Evolutionary conservation across 2,113 vertebrate genomes (phyloP).

Genomic region (Aviceda subcristata): DNA sequence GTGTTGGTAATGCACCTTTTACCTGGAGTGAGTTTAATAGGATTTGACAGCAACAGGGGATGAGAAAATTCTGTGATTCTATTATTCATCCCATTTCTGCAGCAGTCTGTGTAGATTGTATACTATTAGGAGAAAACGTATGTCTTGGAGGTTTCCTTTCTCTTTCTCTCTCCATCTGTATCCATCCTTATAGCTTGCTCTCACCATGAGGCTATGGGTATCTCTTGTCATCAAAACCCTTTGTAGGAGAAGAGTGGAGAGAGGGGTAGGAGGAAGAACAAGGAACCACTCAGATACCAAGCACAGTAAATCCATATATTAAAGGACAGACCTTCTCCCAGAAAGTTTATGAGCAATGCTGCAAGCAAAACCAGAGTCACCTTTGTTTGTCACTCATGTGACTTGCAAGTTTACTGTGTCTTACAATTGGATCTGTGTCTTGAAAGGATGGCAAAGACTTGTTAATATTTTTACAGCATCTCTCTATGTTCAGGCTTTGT

Average conservation of each 20-base stretch:
- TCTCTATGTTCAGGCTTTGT: neutral
- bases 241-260: neutral
- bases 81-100: slow-evolving; percentile 42
- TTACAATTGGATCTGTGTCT: neutral
- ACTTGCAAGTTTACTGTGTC: neutral
- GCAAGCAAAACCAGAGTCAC: neutral
- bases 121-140: neutral
- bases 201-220: neutral
- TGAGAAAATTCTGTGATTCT: slow-evolving; percentile 55
- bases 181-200: neutral
- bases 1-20: slow-evolving; percentile 36
- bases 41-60: slow-evolving; percentile 38
- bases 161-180: neutral
- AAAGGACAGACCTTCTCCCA: neutral
- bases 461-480: neutral
- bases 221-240: neutral
- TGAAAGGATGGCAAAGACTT: neutral
- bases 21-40: slow-evolving; percentile 46
- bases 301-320: neutral
- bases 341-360: neutral
- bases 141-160: neutral
- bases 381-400: neutral
- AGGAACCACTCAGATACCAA: neutral
- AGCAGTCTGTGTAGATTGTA: neutral
- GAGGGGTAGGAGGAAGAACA: neutral